These are phyloP conservation scores for Propithecus coquereli DNA, from an alignment of 2,113 vertebrate genomes.

Conservation along the genomic window DNA sequence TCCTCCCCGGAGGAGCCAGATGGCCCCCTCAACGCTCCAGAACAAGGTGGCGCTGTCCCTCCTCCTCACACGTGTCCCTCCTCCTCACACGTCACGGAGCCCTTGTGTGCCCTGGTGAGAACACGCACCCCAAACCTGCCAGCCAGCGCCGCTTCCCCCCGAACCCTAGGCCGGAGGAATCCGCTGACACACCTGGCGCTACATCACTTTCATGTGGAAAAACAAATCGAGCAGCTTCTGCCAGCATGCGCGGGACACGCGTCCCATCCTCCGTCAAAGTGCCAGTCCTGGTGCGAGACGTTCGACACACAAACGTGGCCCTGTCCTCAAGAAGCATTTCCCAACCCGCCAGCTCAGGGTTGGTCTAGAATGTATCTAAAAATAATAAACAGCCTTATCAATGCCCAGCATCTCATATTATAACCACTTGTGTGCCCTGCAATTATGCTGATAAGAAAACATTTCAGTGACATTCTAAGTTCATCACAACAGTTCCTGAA, in stretches of 20 bases:
- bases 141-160: no score
- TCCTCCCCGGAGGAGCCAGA: no score
- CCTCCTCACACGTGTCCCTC: background rate
- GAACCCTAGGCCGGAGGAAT: no score
- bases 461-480: background rate
- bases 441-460: background rate
- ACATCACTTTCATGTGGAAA: fast-evolving
- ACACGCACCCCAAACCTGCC: fast-evolving
- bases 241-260: fast-evolving
- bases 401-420: background rate
- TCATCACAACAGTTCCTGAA: background rate
- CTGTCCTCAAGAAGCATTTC: background rate
- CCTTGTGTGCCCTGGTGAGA: background rate
- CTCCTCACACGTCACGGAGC: background rate
- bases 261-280: background rate
- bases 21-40: no score
- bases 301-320: background rate
- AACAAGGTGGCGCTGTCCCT: no score
- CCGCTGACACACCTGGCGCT: no score
- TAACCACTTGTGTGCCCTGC: background rate
- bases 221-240: background rate
- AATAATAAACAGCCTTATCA: background rate
- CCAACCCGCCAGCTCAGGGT: background rate
- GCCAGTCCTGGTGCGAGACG: fast-evolving
- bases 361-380: background rate